Evolutionary conservation across 2,113 vertebrate species (phyloP), one percentile per base, ranked within the genome.

Genomic region (Stigmatopora argus): DNA sequence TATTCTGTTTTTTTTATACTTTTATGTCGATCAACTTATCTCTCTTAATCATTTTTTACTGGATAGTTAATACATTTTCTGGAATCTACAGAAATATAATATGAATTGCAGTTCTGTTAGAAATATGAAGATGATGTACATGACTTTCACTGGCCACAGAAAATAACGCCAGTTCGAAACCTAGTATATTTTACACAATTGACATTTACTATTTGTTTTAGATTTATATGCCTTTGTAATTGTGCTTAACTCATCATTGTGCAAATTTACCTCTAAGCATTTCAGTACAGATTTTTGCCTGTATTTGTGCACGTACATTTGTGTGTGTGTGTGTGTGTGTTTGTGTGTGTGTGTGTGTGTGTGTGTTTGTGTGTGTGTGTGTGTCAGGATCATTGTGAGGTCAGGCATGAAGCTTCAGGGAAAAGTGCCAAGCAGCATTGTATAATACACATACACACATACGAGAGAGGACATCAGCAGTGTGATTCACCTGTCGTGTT

Each of bases 371-470:
- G 14, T 0, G 18, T 18, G 45, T 1, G 61, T 31, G 15, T 48
- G 45, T 63, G 21, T 63, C 45, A 34, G 62, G 44, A 45, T 64
- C 26, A 48, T 47, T 17, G 15, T 49, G 38, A 48, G 17, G 38
- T 61, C 38, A 59, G 18, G 34, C 34, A 19, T 59, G 57, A 59
- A 59, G 56, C 56, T 59, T 7, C 56, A 59, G 34, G 56, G 31
- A 59, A 59, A 34, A 59, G 31, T 38, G 56, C 17, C 56, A 38
- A 38, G 35, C 41, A 34, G 18, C 34, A n/a, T 59, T 19, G 34
- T 41, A 38, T 18, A 34, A 41, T 7, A 59, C 57, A 59, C 7
- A 38, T 19, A 47, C 21, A 26, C 34, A 41, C 18, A 60, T 18
- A 38, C 17, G 10, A 15, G 12, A 1, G 14, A 47, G 45, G 35